phyloP scores from a whole-genome alignment of 2,888 invertebrate genomes.

The Smittia aterrima region DNA sequence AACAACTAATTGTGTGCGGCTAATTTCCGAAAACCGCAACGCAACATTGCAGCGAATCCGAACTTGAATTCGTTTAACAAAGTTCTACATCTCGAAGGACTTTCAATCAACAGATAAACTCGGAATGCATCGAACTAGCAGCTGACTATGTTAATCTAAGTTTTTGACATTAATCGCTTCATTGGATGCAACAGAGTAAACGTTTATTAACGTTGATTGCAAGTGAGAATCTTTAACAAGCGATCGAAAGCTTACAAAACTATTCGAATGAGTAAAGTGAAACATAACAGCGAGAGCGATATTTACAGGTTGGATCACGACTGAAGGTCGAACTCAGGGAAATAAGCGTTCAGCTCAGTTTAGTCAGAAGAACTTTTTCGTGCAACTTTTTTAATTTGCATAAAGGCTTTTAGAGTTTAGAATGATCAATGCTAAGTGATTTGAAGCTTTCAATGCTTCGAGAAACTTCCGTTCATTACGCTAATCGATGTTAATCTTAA shows the following conservation, averaged over 20 bases:
- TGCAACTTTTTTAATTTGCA: neutral
- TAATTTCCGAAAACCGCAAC: neutral
- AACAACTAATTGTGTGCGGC: slow-evolving; percentile 1
- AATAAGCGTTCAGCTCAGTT: slow-evolving; percentile 20
- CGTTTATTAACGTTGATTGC: no score
- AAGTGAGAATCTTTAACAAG: no score
- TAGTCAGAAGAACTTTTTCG: neutral
- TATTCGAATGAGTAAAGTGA: no score
- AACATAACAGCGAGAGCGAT: no score
- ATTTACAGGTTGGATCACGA: neutral
- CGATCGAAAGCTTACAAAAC: no score
- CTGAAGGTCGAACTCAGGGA: slow-evolving; percentile 19
- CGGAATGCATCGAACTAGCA: no score
- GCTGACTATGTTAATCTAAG: no score
- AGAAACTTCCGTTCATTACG: neutral
- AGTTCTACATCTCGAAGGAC: slow-evolving; percentile 4
- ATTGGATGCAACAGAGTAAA: no score
- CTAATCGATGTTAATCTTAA: neutral
- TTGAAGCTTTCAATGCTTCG: neutral
- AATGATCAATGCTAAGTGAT: neutral
- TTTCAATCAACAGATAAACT: neutral
- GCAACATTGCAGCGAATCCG: neutral
- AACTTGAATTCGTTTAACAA: neutral
- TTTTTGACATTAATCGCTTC: no score
- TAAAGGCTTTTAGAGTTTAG: neutral